Evolutionary conservation across 1,140 invertebrate species (phyloP).

Genomic region (Tetranychus urticae): DNA sequence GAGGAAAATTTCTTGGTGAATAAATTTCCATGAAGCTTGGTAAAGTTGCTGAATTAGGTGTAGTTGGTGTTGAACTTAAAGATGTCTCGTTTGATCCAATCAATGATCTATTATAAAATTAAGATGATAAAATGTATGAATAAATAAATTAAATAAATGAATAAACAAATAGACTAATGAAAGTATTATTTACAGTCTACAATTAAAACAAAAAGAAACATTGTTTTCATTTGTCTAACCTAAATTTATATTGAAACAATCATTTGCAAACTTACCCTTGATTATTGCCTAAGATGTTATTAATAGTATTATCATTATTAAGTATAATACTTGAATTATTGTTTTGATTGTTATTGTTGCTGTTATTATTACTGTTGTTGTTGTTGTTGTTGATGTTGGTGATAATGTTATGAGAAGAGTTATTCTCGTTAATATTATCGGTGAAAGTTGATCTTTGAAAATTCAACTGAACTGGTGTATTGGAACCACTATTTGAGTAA

Average conservation of each 20-base stretch:
- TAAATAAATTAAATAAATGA: too few species aligned
- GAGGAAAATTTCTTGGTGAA: conserved; percentile 28
- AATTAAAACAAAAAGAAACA: too few species aligned
- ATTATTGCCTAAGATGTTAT: too few species aligned
- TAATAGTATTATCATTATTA: too few species aligned
- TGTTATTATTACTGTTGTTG: background rate
- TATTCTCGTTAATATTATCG: background rate
- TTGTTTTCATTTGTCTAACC: too few species aligned
- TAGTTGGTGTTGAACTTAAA: conserved; percentile 4
- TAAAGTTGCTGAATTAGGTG: conserved; percentile 31
- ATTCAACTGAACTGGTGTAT: background rate
- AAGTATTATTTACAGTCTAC: too few species aligned
- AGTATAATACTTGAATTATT: too few species aligned
- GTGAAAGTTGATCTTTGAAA: background rate
- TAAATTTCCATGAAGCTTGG: conserved; percentile 68
- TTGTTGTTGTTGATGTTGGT: background rate
- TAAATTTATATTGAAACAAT: too few species aligned
- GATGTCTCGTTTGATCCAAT: background rate
- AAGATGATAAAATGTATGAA: too few species aligned
- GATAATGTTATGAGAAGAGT: background rate
- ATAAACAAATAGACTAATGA: too few species aligned
- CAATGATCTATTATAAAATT: too few species aligned
- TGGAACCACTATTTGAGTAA: background rate
- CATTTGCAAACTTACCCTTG: too few species aligned
- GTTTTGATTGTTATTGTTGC: background rate